Evolutionary conservation across 2,797 vertebrate species (phyloP).

Genomic region (Scleropages formosus): DNA sequence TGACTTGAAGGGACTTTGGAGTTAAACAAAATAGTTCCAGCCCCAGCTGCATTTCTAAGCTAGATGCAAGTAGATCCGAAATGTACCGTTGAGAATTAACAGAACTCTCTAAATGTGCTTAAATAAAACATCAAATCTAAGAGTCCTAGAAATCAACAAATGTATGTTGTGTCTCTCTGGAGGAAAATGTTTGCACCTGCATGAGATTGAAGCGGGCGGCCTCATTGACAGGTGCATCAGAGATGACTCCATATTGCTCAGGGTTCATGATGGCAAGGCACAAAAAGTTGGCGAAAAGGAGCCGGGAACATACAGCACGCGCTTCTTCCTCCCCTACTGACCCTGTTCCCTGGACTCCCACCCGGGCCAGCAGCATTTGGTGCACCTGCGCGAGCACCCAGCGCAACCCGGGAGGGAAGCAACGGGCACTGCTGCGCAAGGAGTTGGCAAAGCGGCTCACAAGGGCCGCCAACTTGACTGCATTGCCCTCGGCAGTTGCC

Average conservation of each 20-base stretch:
- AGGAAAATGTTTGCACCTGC: constrained; percentile 69
- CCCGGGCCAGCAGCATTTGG: constrained; percentile 84
- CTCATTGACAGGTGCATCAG: constrained; percentile 96
- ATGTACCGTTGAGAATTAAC: no score
- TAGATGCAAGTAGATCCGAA: no score
- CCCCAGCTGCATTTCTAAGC: no score
- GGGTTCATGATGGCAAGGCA: constrained; percentile 96
- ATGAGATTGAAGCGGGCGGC: constrained; percentile 97
- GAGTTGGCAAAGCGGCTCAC: constrained; percentile 97
- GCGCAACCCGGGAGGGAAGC: constrained; percentile 92
- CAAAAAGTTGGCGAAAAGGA: constrained; percentile 93
- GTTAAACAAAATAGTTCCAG: no score
- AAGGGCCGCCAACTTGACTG: constrained; percentile 89
- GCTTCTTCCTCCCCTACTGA: constrained; percentile 75
- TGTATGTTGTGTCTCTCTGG: no score
- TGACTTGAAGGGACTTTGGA: no score
- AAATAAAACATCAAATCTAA: no score
- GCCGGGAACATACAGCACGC: constrained; percentile 94
- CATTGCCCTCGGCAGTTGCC: constrained; percentile 89
- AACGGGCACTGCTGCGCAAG: constrained; percentile 95
- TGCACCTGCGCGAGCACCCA: constrained; percentile 98
- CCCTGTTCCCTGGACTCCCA: constrained; percentile 79
- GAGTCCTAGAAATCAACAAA: no score
- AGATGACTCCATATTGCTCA: constrained; percentile 97
- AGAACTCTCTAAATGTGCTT: no score